Evolutionary conservation across 2,113 vertebrate species (phyloP).

Genomic region (Cyanoliseus patagonus): DNA sequence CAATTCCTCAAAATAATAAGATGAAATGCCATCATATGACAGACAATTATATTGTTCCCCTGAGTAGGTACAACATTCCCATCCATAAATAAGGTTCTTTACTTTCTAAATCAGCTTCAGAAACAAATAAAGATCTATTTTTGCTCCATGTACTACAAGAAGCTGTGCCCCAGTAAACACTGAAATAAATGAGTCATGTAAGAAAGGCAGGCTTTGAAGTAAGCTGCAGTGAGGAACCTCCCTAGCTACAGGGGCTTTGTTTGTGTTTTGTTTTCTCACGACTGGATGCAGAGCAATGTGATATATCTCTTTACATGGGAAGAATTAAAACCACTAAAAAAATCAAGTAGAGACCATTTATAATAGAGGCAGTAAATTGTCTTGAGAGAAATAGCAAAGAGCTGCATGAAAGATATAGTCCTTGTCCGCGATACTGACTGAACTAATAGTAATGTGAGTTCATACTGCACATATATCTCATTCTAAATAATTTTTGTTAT

Average conservation of each 20-base stretch:
- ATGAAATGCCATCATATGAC: background rate
- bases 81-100: background rate
- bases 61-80: background rate
- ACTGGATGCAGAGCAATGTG: background rate
- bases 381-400: background rate
- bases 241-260: background rate
- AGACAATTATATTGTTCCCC: background rate
- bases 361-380: background rate
- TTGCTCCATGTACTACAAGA: background rate
- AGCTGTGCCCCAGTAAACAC: background rate
- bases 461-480: background rate
- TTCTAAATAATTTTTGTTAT: background rate
- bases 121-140: background rate
- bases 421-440: background rate
- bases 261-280: background rate
- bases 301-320: background rate
- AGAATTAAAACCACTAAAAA: background rate
- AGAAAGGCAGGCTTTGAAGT: background rate
- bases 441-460: background rate
- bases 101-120: background rate
- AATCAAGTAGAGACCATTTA: background rate
- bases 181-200: background rate
- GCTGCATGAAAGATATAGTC: background rate
- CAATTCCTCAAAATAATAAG: background rate
- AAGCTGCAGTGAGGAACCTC: background rate